Evolutionary conservation across 2,113 vertebrate genomes (phyloP), one percentile per base, ranked within the genome.

Genomic region (Misgurnus mizolepis): DNA sequence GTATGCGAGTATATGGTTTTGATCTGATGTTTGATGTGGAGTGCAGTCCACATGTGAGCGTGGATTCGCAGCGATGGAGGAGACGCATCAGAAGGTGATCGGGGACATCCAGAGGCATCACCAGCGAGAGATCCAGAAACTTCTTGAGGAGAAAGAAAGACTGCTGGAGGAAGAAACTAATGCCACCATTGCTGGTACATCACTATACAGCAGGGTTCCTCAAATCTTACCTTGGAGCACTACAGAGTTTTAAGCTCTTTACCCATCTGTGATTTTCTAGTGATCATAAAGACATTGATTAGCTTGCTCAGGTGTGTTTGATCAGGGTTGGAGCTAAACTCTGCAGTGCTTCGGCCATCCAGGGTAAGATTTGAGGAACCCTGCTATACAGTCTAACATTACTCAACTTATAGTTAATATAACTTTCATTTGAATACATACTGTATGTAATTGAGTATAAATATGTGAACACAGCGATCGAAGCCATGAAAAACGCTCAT

Each of bases 401-500:
- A 34, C 27, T 34, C 27, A 34, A 34, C 27, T 34, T 34, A 34
- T 34, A 34, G 27, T 34, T 34, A 34, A 34, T 34, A 34, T 34
- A 34, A 34, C 27, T 27, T 27, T 34, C 27, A 34, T 34, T 34
- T 34, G 1, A 34, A 34, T 34, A 3, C 27, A 34, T 34, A 34
- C 27, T 34, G 27, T 34, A 34, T 34, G 27, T 34, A 34, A 34
- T 34, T 7, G 4, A 7, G 7, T 47, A 7, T 47, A 10, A 8
- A 8, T 47, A 47, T 85, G 76, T 70, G 53, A 62, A 43, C 9
- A 0, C 80, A 99, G 98, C 98, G 80, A 99, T 99, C 1, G 98
- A 99, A 91, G 98, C 98, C 86, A 99, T 99, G 98, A 99, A 98
- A 91, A 99, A 99, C 0, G 98, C 98, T 0, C 98, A 99, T 88